phyloP scores from a whole-genome alignment of 2,113 vertebrate species.

The Lutjanus erythropterus region DNA sequence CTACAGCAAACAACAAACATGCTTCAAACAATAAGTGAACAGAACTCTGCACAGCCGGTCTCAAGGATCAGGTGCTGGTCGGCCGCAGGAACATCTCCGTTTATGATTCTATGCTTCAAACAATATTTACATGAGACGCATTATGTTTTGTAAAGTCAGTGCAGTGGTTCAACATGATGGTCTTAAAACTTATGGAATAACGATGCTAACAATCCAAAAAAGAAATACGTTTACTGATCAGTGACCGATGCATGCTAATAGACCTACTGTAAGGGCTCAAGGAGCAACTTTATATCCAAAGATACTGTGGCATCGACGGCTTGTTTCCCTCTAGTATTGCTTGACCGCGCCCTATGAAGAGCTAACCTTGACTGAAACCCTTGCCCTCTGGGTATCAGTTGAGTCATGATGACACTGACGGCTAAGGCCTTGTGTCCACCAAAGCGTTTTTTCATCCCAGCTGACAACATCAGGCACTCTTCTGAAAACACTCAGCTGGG shows the following conservation, averaged over 20 bases:
- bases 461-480: too few species aligned
- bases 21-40: too few species aligned
- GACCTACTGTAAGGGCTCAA: neutral
- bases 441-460: too few species aligned
- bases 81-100: too few species aligned
- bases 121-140: neutral
- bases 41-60: too few species aligned
- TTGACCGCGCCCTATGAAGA: neutral
- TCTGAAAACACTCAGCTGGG: too few species aligned
- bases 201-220: neutral
- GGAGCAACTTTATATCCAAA: too few species aligned
- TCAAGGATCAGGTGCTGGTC: too few species aligned
- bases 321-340: neutral
- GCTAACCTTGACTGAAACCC: slow-evolving; percentile 15
- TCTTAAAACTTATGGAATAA: neutral
- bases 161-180: neutral
- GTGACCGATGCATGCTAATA: neutral
- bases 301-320: neutral
- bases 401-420: neutral
- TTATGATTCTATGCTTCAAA: too few species aligned
- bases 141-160: neutral
- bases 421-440: too few species aligned
- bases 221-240: neutral
- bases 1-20: neutral
- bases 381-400: neutral